phyloP scores from a whole-genome alignment of 2,888 invertebrate species.

The Stramonita haemastoma region DNA sequence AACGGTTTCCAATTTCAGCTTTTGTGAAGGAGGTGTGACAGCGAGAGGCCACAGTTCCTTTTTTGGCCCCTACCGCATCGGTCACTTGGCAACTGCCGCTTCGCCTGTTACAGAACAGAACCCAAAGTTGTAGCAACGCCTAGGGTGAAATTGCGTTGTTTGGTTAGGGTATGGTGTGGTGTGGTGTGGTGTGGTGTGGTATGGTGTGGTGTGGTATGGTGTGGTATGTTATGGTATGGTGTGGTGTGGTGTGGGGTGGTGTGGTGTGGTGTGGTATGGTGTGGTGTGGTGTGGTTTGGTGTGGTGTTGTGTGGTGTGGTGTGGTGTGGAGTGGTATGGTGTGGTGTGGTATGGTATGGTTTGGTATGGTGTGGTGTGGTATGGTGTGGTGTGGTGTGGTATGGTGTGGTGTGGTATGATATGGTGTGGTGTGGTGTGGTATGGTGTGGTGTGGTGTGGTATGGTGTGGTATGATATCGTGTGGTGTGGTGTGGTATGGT shows the following conservation, averaged over 20 bases:
- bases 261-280: neutral
- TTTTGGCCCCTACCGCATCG: too few species aligned
- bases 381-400: neutral
- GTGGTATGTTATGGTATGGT: too few species aligned
- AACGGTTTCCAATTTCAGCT: too few species aligned
- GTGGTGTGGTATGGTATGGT: slow-evolving; percentile 4
- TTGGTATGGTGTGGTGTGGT: neutral
- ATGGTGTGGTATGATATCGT: neutral
- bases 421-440: neutral
- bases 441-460: neutral
- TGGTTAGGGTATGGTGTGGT: too few species aligned
- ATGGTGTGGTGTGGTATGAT: neutral
- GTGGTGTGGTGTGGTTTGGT: neutral
- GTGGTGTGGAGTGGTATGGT: neutral
- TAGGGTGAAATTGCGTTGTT: neutral
- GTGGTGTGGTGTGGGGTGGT: neutral
- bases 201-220: neutral
- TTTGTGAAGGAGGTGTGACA: too few species aligned
- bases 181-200: neutral
- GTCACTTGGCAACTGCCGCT: too few species aligned
- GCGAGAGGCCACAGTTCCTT: too few species aligned
- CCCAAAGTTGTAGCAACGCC: neutral
- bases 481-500: slow-evolving; percentile 1
- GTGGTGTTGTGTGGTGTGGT: neutral
- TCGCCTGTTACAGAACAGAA: too few species aligned